These are phyloP conservation scores for Heliocidaris erythrogramma DNA, from an alignment of 35 echinoderm and acorn worm genomes.

Conservation along the genomic window DNA sequence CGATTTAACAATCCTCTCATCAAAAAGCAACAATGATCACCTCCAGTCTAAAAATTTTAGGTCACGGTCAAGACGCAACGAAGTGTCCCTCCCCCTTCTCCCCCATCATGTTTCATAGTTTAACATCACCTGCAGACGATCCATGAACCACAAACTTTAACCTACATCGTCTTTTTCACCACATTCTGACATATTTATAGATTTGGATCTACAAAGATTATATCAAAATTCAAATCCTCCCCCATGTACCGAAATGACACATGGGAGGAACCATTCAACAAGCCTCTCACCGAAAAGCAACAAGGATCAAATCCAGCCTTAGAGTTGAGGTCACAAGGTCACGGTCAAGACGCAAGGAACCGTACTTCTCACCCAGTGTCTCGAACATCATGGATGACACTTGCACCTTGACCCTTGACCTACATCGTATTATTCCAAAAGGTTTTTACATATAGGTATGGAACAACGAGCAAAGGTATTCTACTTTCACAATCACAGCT, in stretches of 20 bases:
- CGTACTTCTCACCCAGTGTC: neutral
- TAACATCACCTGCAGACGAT: neutral
- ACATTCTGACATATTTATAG: neutral
- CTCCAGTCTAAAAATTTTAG: neutral
- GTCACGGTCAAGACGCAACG: neutral
- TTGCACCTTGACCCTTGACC: neutral
- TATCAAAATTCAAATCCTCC: too few relatives aligned
- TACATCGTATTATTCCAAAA: neutral
- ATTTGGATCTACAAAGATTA: neutral
- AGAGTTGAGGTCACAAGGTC: neutral
- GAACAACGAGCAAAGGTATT: neutral
- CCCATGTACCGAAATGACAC: neutral
- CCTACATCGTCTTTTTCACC: neutral
- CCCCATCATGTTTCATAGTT: neutral
- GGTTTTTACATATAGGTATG: neutral
- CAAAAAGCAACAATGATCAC: too few relatives aligned
- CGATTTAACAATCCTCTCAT: too few relatives aligned
- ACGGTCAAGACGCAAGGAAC: neutral
- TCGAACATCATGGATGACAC: neutral
- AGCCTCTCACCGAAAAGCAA: neutral
- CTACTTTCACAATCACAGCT: neutral
- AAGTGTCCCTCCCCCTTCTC: neutral
- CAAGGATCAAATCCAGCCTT: neutral
- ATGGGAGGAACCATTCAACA: neutral
- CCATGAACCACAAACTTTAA: neutral